These are phyloP conservation scores for Alviniconcha strummeri DNA, from an alignment of 2,888 invertebrate genomes.

Conservation along the genomic window DNA sequence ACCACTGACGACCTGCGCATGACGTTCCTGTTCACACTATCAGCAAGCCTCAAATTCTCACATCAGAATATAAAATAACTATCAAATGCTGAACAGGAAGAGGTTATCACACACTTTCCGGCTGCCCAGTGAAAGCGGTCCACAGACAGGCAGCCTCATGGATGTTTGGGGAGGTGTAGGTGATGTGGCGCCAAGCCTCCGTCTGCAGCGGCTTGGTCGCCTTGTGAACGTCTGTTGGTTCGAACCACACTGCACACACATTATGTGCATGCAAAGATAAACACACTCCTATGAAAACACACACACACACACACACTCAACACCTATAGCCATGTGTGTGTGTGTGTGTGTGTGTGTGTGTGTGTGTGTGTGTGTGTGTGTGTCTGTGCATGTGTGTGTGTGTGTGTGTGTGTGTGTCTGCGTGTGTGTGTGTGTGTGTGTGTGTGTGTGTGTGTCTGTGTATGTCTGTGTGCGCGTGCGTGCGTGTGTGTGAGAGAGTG, in stretches of 20 bases:
- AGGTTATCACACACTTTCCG: not conserved
- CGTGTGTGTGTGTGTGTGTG: too few relatives aligned
- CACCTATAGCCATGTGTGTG: not conserved
- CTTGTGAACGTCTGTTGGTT: constrained; percentile 89
- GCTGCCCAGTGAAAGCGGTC: constrained; percentile 36
- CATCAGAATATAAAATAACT: too few relatives aligned
- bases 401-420: too few relatives aligned
- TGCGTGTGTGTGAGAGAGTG: too few relatives aligned
- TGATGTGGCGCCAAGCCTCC: constrained; percentile 76
- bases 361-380: too few relatives aligned
- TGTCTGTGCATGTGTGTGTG: too few relatives aligned
- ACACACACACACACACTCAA: not conserved
- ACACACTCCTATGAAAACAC: not conserved
- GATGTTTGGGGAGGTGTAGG: constrained; percentile 84
- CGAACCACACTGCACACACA: constrained; percentile 86
- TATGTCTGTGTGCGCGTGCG: not conserved
- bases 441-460: too few relatives aligned
- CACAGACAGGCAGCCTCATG: constrained; percentile 85
- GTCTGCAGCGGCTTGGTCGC: constrained; percentile 82
- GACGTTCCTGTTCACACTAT: too few relatives aligned
- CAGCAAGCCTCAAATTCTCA: too few relatives aligned
- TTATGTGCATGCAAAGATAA: not conserved
- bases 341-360: not conserved
- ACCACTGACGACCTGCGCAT: too few relatives aligned
- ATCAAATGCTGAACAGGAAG: too few relatives aligned